Evolutionary conservation across 2,797 vertebrate genomes (phyloP).

Genomic region (Cynopterus sphinx): DNA sequence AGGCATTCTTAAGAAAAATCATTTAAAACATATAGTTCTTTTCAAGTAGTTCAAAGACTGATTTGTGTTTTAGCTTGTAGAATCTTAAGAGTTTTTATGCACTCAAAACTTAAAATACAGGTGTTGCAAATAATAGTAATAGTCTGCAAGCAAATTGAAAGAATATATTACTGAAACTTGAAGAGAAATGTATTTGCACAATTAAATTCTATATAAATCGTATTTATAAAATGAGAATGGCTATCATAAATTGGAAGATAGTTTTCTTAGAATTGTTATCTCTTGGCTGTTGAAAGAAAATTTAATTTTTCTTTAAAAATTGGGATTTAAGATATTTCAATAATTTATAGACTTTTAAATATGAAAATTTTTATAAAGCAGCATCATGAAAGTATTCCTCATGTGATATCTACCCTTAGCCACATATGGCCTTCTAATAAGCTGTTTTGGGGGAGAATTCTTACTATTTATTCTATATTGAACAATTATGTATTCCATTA

Average conservation of each 20-base stretch:
- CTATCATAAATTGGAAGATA: neutral
- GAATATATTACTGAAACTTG: neutral
- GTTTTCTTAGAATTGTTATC: neutral
- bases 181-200: neutral
- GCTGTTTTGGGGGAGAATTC: neutral
- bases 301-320: conserved; percentile 39
- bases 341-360: neutral
- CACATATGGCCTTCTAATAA: neutral
- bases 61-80: neutral
- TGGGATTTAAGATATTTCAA: conserved; percentile 25
- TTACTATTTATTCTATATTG: neutral
- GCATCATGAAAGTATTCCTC: neutral
- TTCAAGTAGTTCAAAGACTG: conserved; percentile 40
- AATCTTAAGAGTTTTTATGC: conserved; percentile 21
- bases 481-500: neutral
- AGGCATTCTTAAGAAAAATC: conserved; percentile 39
- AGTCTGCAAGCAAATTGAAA: neutral
- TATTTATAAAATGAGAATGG: conserved; percentile 18
- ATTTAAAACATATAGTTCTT: conserved; percentile 45
- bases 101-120: neutral
- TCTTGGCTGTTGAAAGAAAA: neutral
- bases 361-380: neutral
- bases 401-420: neutral
- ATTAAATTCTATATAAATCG: neutral
- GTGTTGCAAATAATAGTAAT: neutral